Conservation (phyloP, 2,113 vertebrate species). For the Leptobrachium ailaonicum region DNA sequence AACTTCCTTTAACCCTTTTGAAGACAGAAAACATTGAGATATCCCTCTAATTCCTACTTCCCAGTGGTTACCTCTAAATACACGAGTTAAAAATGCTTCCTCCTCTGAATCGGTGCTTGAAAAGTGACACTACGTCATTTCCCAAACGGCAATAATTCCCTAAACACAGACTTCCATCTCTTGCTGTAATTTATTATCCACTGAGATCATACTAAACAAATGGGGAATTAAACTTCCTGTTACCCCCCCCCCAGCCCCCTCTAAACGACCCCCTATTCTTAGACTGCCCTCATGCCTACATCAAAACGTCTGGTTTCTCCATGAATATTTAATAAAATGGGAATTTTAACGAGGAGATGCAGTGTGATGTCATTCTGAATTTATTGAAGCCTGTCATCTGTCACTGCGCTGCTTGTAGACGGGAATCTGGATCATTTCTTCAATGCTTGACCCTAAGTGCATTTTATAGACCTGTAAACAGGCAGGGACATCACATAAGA, state of each 20-base stretch:
- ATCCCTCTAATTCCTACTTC: no score
- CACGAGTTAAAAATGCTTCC: conserved; percentile 22
- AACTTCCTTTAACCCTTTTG: conserved; percentile 32
- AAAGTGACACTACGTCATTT: conserved; percentile 5
- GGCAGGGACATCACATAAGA: no score
- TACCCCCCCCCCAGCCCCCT: no score
- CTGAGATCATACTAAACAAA: conserved; percentile 1
- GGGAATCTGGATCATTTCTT: neutral
- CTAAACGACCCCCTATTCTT: no score
- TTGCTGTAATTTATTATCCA: neutral
- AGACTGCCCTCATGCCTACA: no score
- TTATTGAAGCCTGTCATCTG: no score
- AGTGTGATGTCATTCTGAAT: no score
- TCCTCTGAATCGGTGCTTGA: neutral
- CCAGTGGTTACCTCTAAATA: neutral
- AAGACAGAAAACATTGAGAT: neutral
- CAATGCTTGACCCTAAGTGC: neutral
- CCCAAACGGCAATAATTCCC: neutral
- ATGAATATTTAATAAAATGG: no score
- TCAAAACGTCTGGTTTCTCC: no score
- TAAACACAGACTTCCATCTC: neutral
- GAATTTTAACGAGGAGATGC: no score
- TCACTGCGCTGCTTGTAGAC: no score
- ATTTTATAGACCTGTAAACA: no score
- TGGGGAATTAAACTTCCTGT: neutral